Base-by-base conservation (phyloP, 2,888 invertebrate species). In the Lissonota sp. region DNA sequence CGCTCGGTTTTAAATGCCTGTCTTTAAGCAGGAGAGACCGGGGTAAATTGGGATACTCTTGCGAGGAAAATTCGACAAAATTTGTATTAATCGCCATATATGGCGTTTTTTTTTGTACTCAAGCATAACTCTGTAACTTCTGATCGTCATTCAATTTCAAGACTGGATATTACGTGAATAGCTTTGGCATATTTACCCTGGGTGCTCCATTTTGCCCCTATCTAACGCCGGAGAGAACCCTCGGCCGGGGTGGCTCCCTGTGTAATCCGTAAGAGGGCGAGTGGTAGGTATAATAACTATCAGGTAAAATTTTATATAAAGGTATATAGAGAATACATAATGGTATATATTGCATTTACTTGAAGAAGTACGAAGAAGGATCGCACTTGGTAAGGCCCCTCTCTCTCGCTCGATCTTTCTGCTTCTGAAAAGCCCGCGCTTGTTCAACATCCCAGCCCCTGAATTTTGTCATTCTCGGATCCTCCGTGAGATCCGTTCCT, bases 401-500 rank as follows among this genome's bases (percentile, higher is more conserved):
- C 77, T 80, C 63, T 64, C 26, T 26, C 26, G 26, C 26, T 26
- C 26, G 26, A 26, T 26, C 26, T 26, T 26, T 53, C 26, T 51
- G 70, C 60, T 71, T 62, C 75, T 82, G 39, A 87, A 82, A 84
- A 84, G 85, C 80, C 83, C 83, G 63, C 57, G 72, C 74, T 79
- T 51, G 58, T 71, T 55, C 81, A 84, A 79, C 80, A 80, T 83
- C 77, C 78, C 80, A 85, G 86, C 86, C 90, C 87, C 85, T 84
- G 86, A 87, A 89, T 88, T 88, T 87, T 87, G 87, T 88, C 88
- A 87, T 87, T 86, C 85, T 83, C 80, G 88, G 88, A 88, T 87
- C 88, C 87, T 87, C 88, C 89, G 86, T 89, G 87, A 88, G 88
- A 90, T 90, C 87, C 87, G 85, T 85, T 86, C 76, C 87, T 86